A percentile compares a stretch with the other conserved stretches of the same genome.
Evolutionary conservation across 1,140 invertebrate species (phyloP).

Genomic region (Pinna nobilis): DNA sequence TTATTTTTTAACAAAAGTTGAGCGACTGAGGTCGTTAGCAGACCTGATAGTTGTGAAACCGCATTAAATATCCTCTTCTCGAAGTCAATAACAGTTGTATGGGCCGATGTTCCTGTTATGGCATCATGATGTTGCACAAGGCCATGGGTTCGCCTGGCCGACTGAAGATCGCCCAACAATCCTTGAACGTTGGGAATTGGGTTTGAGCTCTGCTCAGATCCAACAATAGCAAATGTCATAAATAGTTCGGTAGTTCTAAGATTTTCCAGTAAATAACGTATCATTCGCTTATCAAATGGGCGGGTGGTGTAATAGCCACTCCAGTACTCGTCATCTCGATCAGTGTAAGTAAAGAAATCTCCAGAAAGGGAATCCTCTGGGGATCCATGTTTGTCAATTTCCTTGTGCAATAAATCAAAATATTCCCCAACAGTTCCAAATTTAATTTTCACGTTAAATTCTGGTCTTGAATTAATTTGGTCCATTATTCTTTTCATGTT

Average conservation of each 20-base stretch:
- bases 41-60: slow-evolving; percentile 44
- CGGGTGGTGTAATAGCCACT: slow-evolving; percentile 95
- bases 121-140: slow-evolving; percentile 99
- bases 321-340: slow-evolving; percentile 97
- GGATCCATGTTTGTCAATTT: slow-evolving; percentile 22
- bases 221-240: slow-evolving; percentile 49
- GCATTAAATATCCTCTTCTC: slow-evolving; percentile 81
- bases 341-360: slow-evolving; percentile 97
- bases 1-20: slow-evolving; percentile 41
- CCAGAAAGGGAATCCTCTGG: slow-evolving; percentile 82
- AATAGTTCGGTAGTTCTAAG: slow-evolving; percentile 77
- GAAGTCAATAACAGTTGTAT: slow-evolving; percentile 94
- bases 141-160: slow-evolving; percentile 86
- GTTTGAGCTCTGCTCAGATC: slow-evolving; percentile 40
- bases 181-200: slow-evolving; percentile 9
- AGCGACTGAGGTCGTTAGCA: slow-evolving; percentile 44
- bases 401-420: slow-evolving; percentile 85
- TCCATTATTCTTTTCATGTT: slow-evolving; percentile 97
- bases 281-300: slow-evolving; percentile 93
- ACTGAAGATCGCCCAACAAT: slow-evolving; percentile 73
- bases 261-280: slow-evolving; percentile 87
- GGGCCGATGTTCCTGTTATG: slow-evolving; percentile 94
- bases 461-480: slow-evolving; percentile 86
- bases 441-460: slow-evolving; percentile 88
- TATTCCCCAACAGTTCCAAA: slow-evolving; percentile 97